Percentiles rank a stretch among this genome's conserved stretches.
These are phyloP conservation scores for Hirtodrosophila histrioides DNA, from an alignment of 2,888 invertebrate genomes.

Conservation along the genomic window DNA sequence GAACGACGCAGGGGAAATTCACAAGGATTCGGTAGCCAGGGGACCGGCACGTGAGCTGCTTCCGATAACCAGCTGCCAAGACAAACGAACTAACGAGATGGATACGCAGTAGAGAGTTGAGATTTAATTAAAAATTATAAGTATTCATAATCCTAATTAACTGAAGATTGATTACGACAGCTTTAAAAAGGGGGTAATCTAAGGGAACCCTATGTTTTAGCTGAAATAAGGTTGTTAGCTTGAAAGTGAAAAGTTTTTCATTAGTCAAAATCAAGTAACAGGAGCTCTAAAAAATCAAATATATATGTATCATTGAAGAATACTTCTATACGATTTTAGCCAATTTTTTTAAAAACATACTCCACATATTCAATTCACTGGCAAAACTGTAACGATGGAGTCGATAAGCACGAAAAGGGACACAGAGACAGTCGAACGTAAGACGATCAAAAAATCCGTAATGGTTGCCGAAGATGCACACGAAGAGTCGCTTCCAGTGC, in stretches of 20 bases:
- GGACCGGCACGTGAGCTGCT: constrained; percentile 29
- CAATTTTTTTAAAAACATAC: background rate
- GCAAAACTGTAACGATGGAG: constrained; percentile 2
- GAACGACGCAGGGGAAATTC: constrained; percentile 44
- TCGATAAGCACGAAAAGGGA: background rate
- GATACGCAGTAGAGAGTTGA: background rate
- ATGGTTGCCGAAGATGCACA: background rate
- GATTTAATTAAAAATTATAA: constrained; percentile 43
- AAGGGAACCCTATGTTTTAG: background rate
- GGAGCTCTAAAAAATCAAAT: background rate
- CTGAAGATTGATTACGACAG: constrained; percentile 5
- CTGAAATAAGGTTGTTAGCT: no score
- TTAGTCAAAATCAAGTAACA: background rate
- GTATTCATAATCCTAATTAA: constrained; percentile 18
- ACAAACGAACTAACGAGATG: constrained; percentile 32
- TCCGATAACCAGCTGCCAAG: constrained; percentile 22
- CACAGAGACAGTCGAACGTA: background rate
- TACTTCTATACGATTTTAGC: constrained; percentile 1
- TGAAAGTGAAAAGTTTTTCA: no score
- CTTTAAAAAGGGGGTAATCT: background rate
- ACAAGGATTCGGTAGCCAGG: constrained; percentile 9
- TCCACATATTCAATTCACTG: background rate
- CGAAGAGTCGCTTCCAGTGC: background rate
- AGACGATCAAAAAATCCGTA: constrained; percentile 47
- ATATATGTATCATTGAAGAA: constrained; percentile 1